A percentile compares a stretch with the other conserved stretches of the same genome.
These are phyloP conservation scores for Masticophis lateralis DNA, from an alignment of 2,797 vertebrate genomes.

Conservation along the genomic window DNA sequence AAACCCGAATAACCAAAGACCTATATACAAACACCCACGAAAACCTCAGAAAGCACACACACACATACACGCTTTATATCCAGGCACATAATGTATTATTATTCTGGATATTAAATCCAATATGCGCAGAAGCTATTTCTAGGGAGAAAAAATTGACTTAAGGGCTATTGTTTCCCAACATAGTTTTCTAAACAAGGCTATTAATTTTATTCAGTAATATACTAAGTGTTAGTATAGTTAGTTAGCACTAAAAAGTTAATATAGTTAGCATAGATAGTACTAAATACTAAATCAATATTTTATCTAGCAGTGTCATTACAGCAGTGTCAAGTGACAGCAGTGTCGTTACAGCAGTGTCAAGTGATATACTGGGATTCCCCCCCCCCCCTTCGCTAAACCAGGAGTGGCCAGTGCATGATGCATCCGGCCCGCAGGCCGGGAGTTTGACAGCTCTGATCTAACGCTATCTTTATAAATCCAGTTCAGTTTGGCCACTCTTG, in stretches of 20 bases:
- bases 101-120: neutral
- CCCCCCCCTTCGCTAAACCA: no score
- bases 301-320: no score
- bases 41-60: no score
- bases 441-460: no score
- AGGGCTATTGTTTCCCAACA: neutral
- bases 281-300: neutral
- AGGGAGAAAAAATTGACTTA: neutral
- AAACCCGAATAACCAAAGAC: no score
- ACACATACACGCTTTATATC: neutral
- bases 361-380: no score
- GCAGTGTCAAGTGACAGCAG: accelerated
- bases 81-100: neutral
- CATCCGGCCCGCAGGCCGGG: no score
- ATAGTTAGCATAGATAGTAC: no score
- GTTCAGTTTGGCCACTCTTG: neutral
- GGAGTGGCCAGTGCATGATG: no score
- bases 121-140: neutral
- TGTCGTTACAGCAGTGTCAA: no score
- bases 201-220: neutral
- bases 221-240: neutral
- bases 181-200: neutral
- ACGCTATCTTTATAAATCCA: neutral
- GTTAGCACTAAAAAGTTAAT: no score
- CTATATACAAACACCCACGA: no score